phyloP scores from a whole-genome alignment of 1,140 invertebrate species.

The Drosophila subpulchrella region DNA sequence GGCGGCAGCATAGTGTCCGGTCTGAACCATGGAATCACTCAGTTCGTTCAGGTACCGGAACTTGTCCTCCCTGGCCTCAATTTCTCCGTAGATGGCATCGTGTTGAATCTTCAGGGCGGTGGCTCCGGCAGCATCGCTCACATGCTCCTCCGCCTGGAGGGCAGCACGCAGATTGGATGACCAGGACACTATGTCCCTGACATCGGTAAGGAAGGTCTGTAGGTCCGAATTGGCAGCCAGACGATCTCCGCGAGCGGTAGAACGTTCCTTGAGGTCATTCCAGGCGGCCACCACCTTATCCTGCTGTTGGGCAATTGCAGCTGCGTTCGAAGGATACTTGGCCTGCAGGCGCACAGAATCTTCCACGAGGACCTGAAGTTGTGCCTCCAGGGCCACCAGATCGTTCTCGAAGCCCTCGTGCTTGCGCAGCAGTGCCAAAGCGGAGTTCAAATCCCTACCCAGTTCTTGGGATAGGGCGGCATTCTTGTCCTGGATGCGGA shows the following conservation, averaged over 20 bases:
- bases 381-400: slow-evolving; percentile 95
- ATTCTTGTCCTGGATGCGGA: slow-evolving; percentile 95
- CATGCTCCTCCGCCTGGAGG: slow-evolving; percentile 93
- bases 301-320: slow-evolving; percentile 94
- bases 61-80: slow-evolving; percentile 95
- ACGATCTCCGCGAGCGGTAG: slow-evolving; percentile 91
- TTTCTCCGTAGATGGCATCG: slow-evolving; percentile 96
- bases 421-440: slow-evolving; percentile 91
- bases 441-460: slow-evolving; percentile 95
- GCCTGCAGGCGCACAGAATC: slow-evolving; percentile 94
- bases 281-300: slow-evolving; percentile 94
- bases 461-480: slow-evolving; percentile 93
- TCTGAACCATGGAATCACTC: slow-evolving; percentile 93
- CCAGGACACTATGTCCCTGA: slow-evolving; percentile 96
- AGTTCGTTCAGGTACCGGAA: slow-evolving; percentile 92
- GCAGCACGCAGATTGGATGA: slow-evolving; percentile 91
- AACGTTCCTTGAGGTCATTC: slow-evolving; percentile 93
- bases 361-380: slow-evolving; percentile 95
- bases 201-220: slow-evolving; percentile 93
- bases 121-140: slow-evolving; percentile 93
- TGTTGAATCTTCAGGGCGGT: slow-evolving; percentile 95
- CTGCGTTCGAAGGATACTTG: slow-evolving; percentile 96
- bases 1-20: slow-evolving; percentile 91
- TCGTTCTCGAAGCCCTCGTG: slow-evolving; percentile 99
- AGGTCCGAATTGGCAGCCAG: slow-evolving; percentile 95